phyloP scores from a whole-genome alignment of 1,140 invertebrate genomes.

The Metopolophium dirhodum region DNA sequence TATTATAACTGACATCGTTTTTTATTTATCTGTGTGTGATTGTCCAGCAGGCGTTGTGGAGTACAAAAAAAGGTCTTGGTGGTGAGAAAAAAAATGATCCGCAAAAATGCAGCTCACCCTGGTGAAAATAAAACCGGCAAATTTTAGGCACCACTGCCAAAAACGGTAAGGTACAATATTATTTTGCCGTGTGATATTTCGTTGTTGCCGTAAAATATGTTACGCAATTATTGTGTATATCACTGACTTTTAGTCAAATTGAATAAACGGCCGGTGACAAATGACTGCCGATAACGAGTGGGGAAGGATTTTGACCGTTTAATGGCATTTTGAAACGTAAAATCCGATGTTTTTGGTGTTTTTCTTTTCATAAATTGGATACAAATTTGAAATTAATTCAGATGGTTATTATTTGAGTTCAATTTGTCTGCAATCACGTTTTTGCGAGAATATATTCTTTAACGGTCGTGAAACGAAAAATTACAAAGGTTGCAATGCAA shows the following conservation, averaged over 20 bases:
- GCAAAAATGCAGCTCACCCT: not conserved
- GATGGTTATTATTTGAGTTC: not conserved
- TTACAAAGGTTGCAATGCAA: not conserved
- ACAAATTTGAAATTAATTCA: not conserved
- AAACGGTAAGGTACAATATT: not conserved
- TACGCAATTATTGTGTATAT: not conserved
- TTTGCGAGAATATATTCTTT: not conserved
- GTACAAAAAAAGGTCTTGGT: not conserved
- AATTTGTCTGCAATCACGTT: not conserved
- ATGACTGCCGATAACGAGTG: not conserved
- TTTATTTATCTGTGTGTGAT: too few species aligned
- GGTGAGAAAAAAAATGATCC: not conserved
- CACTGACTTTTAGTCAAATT: not conserved
- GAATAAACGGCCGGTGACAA: not conserved
- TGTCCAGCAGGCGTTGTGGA: not conserved
- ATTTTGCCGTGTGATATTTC: not conserved
- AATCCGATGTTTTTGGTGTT: not conserved
- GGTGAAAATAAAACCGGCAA: not conserved
- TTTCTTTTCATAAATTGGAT: not conserved
- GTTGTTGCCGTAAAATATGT: not conserved
- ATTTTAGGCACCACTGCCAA: not conserved
- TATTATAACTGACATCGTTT: not conserved
- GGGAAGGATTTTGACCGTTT: not conserved
- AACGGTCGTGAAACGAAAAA: not conserved
- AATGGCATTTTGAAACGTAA: not conserved